phyloP scores from a whole-genome alignment of 1,140 invertebrate genomes.

The Drosophila jambulina region DNA sequence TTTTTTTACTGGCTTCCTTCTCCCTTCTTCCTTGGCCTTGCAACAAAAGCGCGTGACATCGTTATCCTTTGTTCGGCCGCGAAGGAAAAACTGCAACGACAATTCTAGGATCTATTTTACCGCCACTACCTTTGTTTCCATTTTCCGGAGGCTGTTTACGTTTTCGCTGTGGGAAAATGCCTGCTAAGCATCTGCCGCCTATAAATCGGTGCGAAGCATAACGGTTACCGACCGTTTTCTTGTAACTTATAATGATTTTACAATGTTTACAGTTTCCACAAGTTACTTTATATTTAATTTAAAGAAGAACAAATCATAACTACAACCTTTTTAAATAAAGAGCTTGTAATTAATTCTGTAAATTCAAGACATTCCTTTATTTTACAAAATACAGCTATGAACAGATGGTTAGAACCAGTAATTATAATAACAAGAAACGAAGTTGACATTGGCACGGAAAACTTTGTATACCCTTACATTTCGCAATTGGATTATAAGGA shows the following conservation, averaged over 20 bases:
- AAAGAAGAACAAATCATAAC: background rate
- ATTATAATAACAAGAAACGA: background rate
- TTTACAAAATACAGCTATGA: background rate
- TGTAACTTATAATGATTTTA: background rate
- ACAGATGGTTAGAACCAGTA: background rate
- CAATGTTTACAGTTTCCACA: background rate
- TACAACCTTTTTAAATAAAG: background rate
- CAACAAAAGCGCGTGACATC: conserved; percentile 78
- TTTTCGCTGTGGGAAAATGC: conserved; percentile 66
- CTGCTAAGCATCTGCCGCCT: conserved; percentile 34
- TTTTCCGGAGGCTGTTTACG: conserved; percentile 43
- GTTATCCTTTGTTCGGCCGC: conserved; percentile 62
- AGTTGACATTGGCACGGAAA: too few species aligned
- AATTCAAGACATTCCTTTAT: background rate
- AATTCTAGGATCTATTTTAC: conserved; percentile 48
- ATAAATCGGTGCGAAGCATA: conserved; percentile 42
- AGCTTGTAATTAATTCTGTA: background rate
- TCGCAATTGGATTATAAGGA: too few species aligned
- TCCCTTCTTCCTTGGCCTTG: conserved; percentile 33
- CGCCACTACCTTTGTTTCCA: conserved; percentile 28
- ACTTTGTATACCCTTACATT: too few species aligned
- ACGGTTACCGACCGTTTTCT: conserved; percentile 19
- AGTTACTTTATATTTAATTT: background rate
- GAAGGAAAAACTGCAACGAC: conserved; percentile 48
- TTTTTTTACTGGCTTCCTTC: conserved; percentile 8